Conservation (phyloP, 2,113 vertebrate genomes). For the Aythya baeri region DNA sequence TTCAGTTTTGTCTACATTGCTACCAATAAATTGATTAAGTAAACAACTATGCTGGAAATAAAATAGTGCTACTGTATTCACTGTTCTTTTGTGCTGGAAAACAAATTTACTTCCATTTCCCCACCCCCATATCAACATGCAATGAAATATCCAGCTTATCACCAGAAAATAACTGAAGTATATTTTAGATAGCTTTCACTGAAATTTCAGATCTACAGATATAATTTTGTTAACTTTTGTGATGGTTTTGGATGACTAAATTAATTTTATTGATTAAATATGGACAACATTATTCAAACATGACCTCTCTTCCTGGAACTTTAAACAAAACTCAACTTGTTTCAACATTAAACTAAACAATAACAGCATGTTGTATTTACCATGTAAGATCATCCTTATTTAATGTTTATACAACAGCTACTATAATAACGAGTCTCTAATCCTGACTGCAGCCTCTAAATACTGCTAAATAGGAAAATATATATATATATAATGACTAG, state of each 20-base stretch:
- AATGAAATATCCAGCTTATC: background rate
- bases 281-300: background rate
- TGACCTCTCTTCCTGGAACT: background rate
- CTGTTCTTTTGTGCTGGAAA: background rate
- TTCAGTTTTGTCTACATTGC: conserved; percentile 25
- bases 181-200: background rate
- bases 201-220: background rate
- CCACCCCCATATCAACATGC: background rate
- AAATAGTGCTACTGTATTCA: background rate
- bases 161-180: background rate
- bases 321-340: background rate
- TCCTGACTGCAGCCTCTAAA: background rate
- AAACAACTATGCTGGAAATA: background rate
- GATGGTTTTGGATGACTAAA: background rate
- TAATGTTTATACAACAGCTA: background rate
- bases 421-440: background rate
- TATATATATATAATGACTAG: background rate
- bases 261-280: background rate
- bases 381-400: background rate
- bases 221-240: background rate
- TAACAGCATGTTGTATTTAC: background rate
- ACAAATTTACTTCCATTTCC: background rate
- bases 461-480: background rate
- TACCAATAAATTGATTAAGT: conserved; percentile 21
- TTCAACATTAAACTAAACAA: background rate